Evolutionary conservation across 2,797 vertebrate species (phyloP).

Genomic region (Lindbergichthys nudifrons): DNA sequence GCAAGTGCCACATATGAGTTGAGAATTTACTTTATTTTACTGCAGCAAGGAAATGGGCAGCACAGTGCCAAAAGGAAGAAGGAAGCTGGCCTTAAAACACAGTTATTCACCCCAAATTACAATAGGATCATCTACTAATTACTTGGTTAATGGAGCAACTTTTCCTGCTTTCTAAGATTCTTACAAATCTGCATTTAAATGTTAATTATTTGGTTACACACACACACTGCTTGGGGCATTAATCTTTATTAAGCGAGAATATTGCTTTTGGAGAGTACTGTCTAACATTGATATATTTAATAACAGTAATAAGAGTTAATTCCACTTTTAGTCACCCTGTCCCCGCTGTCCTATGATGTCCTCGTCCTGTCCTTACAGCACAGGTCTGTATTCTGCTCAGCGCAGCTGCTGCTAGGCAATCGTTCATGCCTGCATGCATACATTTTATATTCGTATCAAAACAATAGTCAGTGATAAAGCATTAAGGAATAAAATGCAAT

Average conservation of each 20-base stretch:
- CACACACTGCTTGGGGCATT: slow-evolving; percentile 14
- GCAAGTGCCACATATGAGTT: slow-evolving; percentile 26
- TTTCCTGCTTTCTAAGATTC: slow-evolving; percentile 22
- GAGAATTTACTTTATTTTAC: slow-evolving; percentile 16
- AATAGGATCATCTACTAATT: slow-evolving; percentile 18
- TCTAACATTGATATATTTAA: slow-evolving; percentile 9
- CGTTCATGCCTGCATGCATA: slow-evolving; percentile 63
- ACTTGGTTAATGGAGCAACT: slow-evolving; percentile 8
- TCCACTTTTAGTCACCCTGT: slow-evolving; percentile 19
- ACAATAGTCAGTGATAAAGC: slow-evolving; percentile 46
- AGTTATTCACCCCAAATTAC: slow-evolving; percentile 3
- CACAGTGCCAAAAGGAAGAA: slow-evolving; percentile 23
- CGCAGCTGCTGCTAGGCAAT: slow-evolving; percentile 57
- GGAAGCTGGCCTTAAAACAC: slow-evolving; percentile 29
- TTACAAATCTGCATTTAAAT: slow-evolving; percentile 23
- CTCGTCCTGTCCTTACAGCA: slow-evolving; percentile 21
- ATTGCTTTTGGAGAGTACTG: slow-evolving; percentile 4
- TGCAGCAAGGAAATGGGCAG: slow-evolving; percentile 26
- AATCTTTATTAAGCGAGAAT: slow-evolving; percentile 9
- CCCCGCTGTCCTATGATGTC: slow-evolving; percentile 11
- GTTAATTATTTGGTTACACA: slow-evolving; percentile 21
- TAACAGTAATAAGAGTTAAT: slow-evolving; percentile 1
- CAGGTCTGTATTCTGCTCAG: slow-evolving; percentile 39
- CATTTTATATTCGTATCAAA: slow-evolving; percentile 61
- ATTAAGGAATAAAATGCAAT: slow-evolving; percentile 43